phyloP scores from a whole-genome alignment of 2,113 vertebrate species.

The Romanogobio albipinnatus region DNA sequence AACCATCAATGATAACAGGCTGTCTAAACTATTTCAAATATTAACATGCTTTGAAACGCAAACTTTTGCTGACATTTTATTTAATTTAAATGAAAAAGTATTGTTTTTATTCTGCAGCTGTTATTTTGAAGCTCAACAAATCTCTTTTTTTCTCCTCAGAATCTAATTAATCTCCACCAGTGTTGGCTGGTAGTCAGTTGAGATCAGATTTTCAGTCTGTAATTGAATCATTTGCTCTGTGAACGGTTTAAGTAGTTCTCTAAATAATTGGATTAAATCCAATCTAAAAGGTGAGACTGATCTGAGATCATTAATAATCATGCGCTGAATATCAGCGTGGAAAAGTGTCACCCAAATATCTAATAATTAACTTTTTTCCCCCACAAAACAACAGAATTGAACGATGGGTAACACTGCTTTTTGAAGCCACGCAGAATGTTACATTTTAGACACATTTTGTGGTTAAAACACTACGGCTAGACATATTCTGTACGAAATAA shows the following conservation, averaged over 20 bases:
- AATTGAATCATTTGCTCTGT: conserved; percentile 68
- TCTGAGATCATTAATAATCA: conserved; percentile 61
- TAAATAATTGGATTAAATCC: conserved; percentile 83
- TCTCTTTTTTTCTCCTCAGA: not conserved
- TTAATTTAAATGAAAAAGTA: not conserved
- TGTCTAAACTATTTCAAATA: not conserved
- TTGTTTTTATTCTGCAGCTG: not conserved
- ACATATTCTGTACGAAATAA: not conserved
- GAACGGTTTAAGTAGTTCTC: conserved; percentile 70
- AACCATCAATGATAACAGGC: not conserved
- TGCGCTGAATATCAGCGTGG: conserved; percentile 15
- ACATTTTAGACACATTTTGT: not conserved
- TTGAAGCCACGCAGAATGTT: not conserved
- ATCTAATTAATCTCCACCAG: not conserved
- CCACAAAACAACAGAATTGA: not conserved
- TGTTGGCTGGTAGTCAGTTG: conserved; percentile 65
- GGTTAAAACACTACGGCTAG: not conserved
- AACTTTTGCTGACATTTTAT: not conserved
- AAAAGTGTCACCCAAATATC: not conserved
- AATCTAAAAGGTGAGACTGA: conserved; percentile 72
- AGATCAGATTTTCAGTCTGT: conserved; percentile 64
- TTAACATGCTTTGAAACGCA: not conserved
- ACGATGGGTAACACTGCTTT: not conserved
- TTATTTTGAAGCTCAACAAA: conserved; percentile 8
- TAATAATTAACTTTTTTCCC: not conserved